phyloP scores from a whole-genome alignment of 2,888 invertebrate species.

The Zygogramma bicolorata region DNA sequence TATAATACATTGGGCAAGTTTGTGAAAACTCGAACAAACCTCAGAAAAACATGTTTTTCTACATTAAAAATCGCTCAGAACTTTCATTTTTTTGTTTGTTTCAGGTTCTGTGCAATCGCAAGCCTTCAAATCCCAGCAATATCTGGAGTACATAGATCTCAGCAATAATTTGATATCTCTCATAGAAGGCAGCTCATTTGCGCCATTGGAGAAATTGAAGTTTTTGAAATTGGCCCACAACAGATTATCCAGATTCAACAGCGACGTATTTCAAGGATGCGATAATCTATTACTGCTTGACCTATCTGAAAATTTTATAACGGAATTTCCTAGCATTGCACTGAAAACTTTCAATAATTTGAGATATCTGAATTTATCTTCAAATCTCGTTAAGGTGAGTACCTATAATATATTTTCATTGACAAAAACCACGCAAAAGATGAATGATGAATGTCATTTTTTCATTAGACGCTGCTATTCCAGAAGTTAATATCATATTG shows the following conservation, averaged over 20 bases:
- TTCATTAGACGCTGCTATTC: too few species aligned
- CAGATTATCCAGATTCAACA: constrained; percentile 83
- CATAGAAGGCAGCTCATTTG: constrained; percentile 83
- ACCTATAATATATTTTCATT: too few species aligned
- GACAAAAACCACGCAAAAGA: too few species aligned
- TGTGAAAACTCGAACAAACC: too few species aligned
- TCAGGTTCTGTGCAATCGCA: constrained; percentile 75
- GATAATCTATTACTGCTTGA: constrained; percentile 83
- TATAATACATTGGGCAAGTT: too few species aligned
- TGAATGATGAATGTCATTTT: too few species aligned
- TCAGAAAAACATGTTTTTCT: too few species aligned
- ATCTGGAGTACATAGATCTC: constrained; percentile 82
- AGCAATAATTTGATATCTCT: constrained; percentile 81
- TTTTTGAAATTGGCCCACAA: constrained; percentile 83
- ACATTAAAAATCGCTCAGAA: too few species aligned
- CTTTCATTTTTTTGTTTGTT: constrained; percentile 55
- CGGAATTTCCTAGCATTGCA: constrained; percentile 84
- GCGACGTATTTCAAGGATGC: constrained; percentile 84
- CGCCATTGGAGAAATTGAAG: constrained; percentile 75
- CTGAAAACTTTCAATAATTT: constrained; percentile 78
- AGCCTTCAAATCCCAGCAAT: constrained; percentile 78
- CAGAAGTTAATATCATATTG: too few species aligned
- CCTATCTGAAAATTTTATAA: constrained; percentile 87
- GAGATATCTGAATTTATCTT: constrained; percentile 82
- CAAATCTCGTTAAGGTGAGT: constrained; percentile 84